A percentile compares a stretch with the other conserved stretches of the same genome.
These are phyloP conservation scores for Danio albolineatus DNA, from an alignment of 2,797 vertebrate genomes.

Conservation along the genomic window DNA sequence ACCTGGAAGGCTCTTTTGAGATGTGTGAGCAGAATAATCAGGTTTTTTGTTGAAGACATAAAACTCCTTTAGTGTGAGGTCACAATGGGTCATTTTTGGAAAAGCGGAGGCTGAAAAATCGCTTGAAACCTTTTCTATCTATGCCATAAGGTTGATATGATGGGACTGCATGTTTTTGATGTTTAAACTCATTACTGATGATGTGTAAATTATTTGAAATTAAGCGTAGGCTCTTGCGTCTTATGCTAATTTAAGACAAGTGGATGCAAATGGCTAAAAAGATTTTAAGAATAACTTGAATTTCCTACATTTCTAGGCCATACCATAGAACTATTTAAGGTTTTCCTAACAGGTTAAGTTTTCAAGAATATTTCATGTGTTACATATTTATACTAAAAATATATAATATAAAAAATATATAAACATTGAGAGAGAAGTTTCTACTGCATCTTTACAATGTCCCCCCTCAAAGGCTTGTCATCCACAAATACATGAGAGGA, in stretches of 20 bases:
- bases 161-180: background rate
- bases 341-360: too few relatives aligned
- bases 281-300: too few relatives aligned
- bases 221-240: background rate
- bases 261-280: too few relatives aligned
- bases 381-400: too few relatives aligned
- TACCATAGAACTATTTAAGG: too few relatives aligned
- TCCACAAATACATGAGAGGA: too few relatives aligned
- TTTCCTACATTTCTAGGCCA: too few relatives aligned
- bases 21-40: background rate
- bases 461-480: too few relatives aligned
- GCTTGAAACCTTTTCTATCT: constrained; percentile 1
- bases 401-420: too few relatives aligned
- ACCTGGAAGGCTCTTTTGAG: constrained; percentile 2
- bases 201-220: background rate
- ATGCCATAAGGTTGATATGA: background rate
- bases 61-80: constrained; percentile 43
- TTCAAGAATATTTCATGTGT: too few relatives aligned
- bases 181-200: background rate
- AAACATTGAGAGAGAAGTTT: too few relatives aligned
- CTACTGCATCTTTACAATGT: too few relatives aligned
- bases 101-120: constrained; percentile 27
- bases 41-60: background rate
- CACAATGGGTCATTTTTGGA: constrained; percentile 12
- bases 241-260: background rate